Evolutionary conservation across 2,888 invertebrate genomes (phyloP).

Genomic region (Oscheius myriophilus): DNA sequence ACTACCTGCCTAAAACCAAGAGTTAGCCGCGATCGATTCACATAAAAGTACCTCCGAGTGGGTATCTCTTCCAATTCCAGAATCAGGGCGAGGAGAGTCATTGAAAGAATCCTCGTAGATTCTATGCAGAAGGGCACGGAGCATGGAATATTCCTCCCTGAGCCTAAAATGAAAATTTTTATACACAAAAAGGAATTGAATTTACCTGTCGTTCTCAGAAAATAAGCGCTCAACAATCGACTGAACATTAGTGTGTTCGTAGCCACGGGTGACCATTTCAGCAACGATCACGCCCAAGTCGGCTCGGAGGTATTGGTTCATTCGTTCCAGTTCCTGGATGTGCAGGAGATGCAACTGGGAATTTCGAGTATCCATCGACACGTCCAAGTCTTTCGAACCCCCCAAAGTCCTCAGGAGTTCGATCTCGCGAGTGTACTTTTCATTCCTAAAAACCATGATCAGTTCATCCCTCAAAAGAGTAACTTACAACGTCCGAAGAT

Average conservation of each 20-base stretch:
- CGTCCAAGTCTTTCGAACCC: conserved; percentile 49
- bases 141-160: conserved; percentile 55
- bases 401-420: conserved; percentile 52
- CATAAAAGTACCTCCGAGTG: conserved; percentile 41
- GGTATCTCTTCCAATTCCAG: conserved; percentile 54
- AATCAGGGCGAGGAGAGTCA: conserved; percentile 57
- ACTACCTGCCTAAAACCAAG: conserved; percentile 29
- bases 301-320: too few relatives aligned
- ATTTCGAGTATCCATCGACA: conserved; percentile 50
- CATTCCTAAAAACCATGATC: conserved; percentile 33
- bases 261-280: conserved; percentile 13
- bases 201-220: conserved; percentile 29
- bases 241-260: conserved; percentile 48
- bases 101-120: conserved; percentile 51
- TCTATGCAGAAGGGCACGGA: conserved; percentile 53
- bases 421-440: conserved; percentile 51
- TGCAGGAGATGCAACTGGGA: conserved; percentile 46
- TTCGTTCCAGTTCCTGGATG: conserved; percentile 19
- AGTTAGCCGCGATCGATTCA: background rate
- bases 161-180: conserved; percentile 31
- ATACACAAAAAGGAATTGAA: background rate
- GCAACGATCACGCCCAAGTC: background rate
- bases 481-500: conserved; percentile 38
- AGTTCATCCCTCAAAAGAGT: background rate
- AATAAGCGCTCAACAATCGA: conserved; percentile 45